phyloP scores from a whole-genome alignment of 2,888 invertebrate genomes.

The Chrysomela aeneicollis region DNA sequence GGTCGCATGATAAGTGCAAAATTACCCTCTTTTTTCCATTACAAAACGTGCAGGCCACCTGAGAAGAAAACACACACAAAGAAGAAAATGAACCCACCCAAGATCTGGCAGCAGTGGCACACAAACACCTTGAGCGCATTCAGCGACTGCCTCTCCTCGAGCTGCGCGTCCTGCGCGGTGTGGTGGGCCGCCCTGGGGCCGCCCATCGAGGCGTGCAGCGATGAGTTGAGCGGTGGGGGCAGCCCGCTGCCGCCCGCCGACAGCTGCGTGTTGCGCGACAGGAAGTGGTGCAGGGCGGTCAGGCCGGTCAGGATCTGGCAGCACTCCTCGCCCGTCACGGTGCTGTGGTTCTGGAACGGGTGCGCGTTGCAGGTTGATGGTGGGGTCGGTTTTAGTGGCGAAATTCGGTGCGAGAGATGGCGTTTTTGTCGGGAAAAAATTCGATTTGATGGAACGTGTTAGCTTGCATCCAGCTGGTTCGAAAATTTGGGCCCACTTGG shows the following conservation, averaged over 20 bases:
- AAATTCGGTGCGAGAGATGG: too few relatives aligned
- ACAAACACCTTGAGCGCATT: constrained; percentile 73
- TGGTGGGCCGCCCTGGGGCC: constrained; percentile 43
- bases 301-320: constrained; percentile 77
- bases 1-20: too few relatives aligned
- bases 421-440: too few relatives aligned
- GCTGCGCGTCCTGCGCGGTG: constrained; percentile 62
- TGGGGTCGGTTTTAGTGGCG: too few relatives aligned
- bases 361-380: too few relatives aligned
- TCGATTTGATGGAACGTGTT: too few relatives aligned
- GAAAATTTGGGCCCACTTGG: too few relatives aligned
- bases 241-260: constrained; percentile 37
- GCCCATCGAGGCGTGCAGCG: constrained; percentile 43
- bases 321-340: constrained; percentile 75
- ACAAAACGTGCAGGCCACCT: too few relatives aligned
- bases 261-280: constrained; percentile 72
- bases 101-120: constrained; percentile 84
- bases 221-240: constrained; percentile 27
- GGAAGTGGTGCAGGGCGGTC: constrained; percentile 76
- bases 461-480: too few relatives aligned
- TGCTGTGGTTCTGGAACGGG: constrained; percentile 70
- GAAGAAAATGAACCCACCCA: constrained; percentile 63
- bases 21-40: too few relatives aligned
- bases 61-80: too few relatives aligned
- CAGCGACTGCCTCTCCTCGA: constrained; percentile 79